Evolutionary conservation across 2,797 vertebrate species (phyloP).

Genomic region (Danio jaintianensis): DNA sequence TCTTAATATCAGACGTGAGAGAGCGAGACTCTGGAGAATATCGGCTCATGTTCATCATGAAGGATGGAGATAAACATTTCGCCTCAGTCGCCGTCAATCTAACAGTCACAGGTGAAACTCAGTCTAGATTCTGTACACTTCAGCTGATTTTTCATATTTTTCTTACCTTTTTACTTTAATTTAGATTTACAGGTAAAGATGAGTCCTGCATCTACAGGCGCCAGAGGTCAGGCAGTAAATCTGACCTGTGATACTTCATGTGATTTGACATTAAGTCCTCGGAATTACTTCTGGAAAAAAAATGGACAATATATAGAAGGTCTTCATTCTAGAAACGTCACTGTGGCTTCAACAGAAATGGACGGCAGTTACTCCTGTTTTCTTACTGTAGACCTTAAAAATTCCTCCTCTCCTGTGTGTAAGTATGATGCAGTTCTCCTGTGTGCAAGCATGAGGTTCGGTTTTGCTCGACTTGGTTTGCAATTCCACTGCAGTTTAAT

Average conservation of each 20-base stretch:
- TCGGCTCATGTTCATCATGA: conserved; percentile 43
- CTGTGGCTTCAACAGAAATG: fast-evolving
- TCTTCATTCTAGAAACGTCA: not conserved
- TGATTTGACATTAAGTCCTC: not conserved
- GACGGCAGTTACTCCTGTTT: conserved; percentile 40
- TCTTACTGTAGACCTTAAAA: not conserved
- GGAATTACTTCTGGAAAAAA: conserved; percentile 18
- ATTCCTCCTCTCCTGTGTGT: conserved; percentile 41
- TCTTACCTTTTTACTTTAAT: conserved; percentile 3
- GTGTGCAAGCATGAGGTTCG: conserved; percentile 49
- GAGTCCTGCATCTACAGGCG: not conserved
- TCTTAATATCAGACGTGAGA: conserved; percentile 52
- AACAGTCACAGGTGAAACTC: conserved; percentile 50
- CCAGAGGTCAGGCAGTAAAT: fast-evolving
- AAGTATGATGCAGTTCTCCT: conserved; percentile 29
- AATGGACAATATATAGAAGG: not conserved
- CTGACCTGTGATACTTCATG: conserved; percentile 50
- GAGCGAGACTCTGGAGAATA: conserved; percentile 53
- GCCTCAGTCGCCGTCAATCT: conserved; percentile 35
- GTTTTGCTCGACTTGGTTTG: no score
- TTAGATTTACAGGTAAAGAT: conserved; percentile 46
- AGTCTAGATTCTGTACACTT: not conserved
- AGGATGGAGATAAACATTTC: conserved; percentile 44
- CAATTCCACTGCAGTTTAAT: no score
- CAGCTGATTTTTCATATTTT: not conserved